Conservation (phyloP, 2,888 invertebrate genomes). For the Trichopoda pennipes region DNA sequence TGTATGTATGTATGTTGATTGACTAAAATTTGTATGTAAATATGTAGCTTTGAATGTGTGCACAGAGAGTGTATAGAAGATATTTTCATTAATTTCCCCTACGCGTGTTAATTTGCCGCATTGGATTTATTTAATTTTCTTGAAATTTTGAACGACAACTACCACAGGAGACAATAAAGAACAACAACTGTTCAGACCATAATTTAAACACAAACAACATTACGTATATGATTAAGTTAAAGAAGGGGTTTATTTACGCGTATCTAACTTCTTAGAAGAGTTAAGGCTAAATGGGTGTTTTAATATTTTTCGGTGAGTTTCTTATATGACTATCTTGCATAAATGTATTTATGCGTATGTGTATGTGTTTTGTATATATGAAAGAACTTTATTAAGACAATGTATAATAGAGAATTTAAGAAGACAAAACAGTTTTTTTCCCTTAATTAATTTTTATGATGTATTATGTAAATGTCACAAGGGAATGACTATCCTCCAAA, state of each 20-base stretch:
- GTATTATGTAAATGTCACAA: not conserved
- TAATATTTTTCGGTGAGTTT: slow-evolving; percentile 20
- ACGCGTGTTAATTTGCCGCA: slow-evolving; percentile 76
- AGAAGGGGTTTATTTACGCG: slow-evolving; percentile 41
- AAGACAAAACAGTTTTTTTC: not conserved
- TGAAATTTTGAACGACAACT: slow-evolving; percentile 54
- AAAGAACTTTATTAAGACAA: slow-evolving; percentile 32
- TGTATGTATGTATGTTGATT: slow-evolving; percentile 2
- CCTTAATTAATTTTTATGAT: not conserved
- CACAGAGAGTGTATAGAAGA: not conserved
- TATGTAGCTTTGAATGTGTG: slow-evolving; percentile 1
- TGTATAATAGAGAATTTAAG: slow-evolving; percentile 2
- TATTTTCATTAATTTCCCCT: slow-evolving; percentile 64
- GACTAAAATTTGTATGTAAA: not conserved
- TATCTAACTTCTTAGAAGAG: slow-evolving; percentile 45
- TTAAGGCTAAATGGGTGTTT: slow-evolving; percentile 38
- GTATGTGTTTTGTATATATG: not conserved
- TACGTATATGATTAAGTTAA: not conserved
- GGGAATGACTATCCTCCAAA: not conserved
- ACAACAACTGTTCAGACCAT: not conserved
- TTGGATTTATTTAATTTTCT: slow-evolving; percentile 77
- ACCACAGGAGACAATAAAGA: slow-evolving; percentile 57
- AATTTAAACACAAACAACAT: not conserved
- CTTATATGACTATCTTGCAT: not conserved
- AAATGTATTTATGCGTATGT: not conserved